Conservation (phyloP, 2,797 vertebrate genomes). For the Adrianichthys oophorus region DNA sequence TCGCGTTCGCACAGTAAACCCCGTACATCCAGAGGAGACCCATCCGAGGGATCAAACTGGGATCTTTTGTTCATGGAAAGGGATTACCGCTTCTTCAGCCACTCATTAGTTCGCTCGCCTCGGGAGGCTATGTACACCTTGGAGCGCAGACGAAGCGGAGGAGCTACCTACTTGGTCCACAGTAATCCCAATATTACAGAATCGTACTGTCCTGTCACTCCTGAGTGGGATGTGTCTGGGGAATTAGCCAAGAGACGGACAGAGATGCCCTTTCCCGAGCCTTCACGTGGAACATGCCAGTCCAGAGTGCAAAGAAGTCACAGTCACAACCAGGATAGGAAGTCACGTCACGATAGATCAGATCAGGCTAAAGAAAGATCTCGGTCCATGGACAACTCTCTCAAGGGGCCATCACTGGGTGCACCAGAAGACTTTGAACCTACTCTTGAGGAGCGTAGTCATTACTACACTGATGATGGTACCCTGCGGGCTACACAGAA, state of each 20-base stretch:
- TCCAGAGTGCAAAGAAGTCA: conserved; percentile 98
- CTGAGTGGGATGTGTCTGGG: conserved; percentile 98
- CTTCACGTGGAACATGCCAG: conserved; percentile 94
- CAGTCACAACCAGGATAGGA: conserved; percentile 98
- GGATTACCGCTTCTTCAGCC: conserved; percentile 94
- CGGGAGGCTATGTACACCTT: conserved; percentile 94
- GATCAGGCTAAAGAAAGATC: conserved; percentile 98
- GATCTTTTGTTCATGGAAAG: conserved; percentile 87
- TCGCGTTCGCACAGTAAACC: conserved; percentile 98
- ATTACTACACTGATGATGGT: conserved; percentile 92
- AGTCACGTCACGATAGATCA: conserved; percentile 93
- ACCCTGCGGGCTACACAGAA: conserved; percentile 90
- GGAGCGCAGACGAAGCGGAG: conserved; percentile 85
- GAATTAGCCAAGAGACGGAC: conserved; percentile 97
- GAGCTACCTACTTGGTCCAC: conserved; percentile 91
- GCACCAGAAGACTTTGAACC: conserved; percentile 90
- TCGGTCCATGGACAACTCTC: conserved; percentile 97
- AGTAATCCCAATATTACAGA: conserved; percentile 93
- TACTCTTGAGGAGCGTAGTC: conserved; percentile 90
- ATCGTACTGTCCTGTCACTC: conserved; percentile 94
- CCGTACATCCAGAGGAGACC: conserved; percentile 91
- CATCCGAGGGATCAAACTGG: conserved; percentile 92
- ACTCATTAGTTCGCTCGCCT: conserved; percentile 91
- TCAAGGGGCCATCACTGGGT: conserved; percentile 89
- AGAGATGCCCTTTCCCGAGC: conserved; percentile 98